Evolutionary conservation across 1,140 invertebrate genomes (phyloP).

Genomic region (Papilio xuthus): DNA sequence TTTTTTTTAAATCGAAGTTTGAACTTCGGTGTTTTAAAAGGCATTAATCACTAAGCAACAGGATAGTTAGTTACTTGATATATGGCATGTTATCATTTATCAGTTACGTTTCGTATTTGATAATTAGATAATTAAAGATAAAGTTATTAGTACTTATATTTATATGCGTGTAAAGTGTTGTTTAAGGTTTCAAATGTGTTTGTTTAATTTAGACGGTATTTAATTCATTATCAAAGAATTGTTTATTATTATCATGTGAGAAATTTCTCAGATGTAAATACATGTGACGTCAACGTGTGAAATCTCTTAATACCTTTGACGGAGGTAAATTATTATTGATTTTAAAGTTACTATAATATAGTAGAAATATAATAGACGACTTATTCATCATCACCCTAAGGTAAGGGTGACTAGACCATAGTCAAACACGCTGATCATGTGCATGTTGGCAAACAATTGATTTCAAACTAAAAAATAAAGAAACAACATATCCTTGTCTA

Average conservation of each 20-base stretch:
- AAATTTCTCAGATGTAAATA: slow-evolving; percentile 11
- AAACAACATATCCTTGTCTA: no score
- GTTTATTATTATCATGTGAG: slow-evolving; percentile 25
- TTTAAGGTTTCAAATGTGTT: slow-evolving; percentile 25
- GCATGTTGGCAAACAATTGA: no score
- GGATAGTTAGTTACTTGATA: neutral
- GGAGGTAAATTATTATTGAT: neutral
- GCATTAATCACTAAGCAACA: neutral
- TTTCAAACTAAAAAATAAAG: no score
- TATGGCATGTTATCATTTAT: neutral
- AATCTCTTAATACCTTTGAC: slow-evolving; percentile 16
- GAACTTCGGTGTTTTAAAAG: neutral
- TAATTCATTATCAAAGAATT: slow-evolving; percentile 27
- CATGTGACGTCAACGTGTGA: slow-evolving; percentile 4
- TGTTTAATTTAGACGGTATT: slow-evolving; percentile 16
- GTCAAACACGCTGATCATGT: no score
- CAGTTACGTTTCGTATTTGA: neutral
- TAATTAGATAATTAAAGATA: neutral
- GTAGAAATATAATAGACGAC: neutral
- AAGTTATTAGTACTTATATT: slow-evolving; percentile 15
- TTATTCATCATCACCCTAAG: no score
- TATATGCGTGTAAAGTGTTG: neutral
- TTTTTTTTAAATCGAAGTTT: neutral
- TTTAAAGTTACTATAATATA: neutral
- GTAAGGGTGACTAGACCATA: no score